These are phyloP conservation scores for Pungitius pungitius DNA, from an alignment of 2,113 vertebrate species.

Conservation along the genomic window DNA sequence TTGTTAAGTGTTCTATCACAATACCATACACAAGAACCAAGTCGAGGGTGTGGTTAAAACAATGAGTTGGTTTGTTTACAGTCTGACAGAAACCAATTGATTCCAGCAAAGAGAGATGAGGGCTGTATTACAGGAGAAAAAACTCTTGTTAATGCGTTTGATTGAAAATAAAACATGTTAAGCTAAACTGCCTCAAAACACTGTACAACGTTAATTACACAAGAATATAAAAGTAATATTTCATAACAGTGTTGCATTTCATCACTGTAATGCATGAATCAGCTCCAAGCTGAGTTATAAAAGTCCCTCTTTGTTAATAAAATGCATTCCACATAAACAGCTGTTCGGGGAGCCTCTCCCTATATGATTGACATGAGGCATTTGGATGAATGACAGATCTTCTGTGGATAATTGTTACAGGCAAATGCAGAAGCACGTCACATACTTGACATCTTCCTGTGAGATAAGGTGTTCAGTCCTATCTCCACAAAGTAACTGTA, in stretches of 20 bases:
- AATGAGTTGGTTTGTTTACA: too few species aligned
- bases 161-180: too few species aligned
- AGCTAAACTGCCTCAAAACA: too few species aligned
- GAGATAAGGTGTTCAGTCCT: not conserved
- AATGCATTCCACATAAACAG: too few species aligned
- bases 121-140: not conserved
- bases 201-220: too few species aligned
- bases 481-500: not conserved
- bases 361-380: not conserved
- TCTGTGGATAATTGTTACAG: too few species aligned
- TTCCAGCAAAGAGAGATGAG: too few species aligned
- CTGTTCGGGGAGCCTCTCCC: not conserved
- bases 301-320: not conserved
- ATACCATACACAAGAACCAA: too few species aligned
- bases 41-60: too few species aligned
- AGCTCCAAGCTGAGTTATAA: not conserved
- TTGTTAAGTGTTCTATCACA: too few species aligned
- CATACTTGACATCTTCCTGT: not conserved
- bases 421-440: not conserved
- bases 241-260: not conserved
- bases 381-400: not conserved
- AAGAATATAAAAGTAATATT: too few species aligned
- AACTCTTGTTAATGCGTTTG: not conserved
- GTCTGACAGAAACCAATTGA: too few species aligned
- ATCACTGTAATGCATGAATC: not conserved